Base-by-base conservation (phyloP, 2,888 invertebrate species). In the Pachycephus smyrnensis region DNA sequence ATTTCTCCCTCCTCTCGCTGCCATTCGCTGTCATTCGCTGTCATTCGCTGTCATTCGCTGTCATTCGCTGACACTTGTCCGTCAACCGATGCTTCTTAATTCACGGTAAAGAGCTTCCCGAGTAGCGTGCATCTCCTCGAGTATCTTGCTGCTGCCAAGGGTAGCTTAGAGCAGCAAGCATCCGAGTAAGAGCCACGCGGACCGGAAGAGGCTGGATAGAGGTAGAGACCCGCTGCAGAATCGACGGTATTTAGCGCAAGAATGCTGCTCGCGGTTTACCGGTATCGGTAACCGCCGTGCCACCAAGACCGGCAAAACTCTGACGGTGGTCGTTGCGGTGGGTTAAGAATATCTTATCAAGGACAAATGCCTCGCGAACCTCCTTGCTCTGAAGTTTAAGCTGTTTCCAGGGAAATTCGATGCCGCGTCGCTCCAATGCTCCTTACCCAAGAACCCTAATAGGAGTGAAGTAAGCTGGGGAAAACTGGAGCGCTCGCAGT, bases 331-430 rank as follows among this genome's bases (percentile, higher is more conserved):
- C 40, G 15, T 15, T 40, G 40, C 40, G 75, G 36, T 77, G 32
- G 75, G 73, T 78, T 77, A 75, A 77, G 79, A 79, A 79, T 86
- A 82, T 85, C 84, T 84, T 85, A 87, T 87, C 87, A 87, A 86
- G 86, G 86, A 84, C 86, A 84, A 85, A 83, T 82, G 79, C 83
- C 75, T 37, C 76, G 78, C 33, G 73, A 69, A 74, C 74, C 76
- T 73, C 75, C 75, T 80, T 40, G 15, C 75, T 40, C 75, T 33
- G 37, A 76, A 40, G 76, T 55, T 23, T 40, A 6, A 37, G 23
- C 71, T 69, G 69, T 32, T 78, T 75, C 73, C 75, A n/a, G 15
- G 32, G 32, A 68, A 33, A 40, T 15, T 40, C 40, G 40, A 40
- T 4, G 15, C 40, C 40, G 6, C 15, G 40, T 15, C 15, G 6